Base-by-base conservation (phyloP, 2,113 vertebrate genomes). In the Mixornis gularis region DNA sequence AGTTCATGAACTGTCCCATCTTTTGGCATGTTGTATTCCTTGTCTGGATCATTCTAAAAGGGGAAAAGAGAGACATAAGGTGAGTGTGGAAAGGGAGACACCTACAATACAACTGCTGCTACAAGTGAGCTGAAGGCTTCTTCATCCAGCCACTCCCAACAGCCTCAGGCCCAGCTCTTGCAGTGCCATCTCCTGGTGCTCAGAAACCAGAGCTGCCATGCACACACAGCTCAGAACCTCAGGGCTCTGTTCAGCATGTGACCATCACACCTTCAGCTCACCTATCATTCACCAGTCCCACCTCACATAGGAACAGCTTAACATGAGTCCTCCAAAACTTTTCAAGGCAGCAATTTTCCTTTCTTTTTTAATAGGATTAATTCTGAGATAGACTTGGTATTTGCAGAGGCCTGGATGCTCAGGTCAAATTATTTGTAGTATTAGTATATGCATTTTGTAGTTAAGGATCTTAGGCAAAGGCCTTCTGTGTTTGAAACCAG, bases 1-100 rank as follows among this genome's bases (percentile, higher is more conserved):
- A 99, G 98, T 51, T 99, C 99, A 0, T 99, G 99, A 38, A 99
- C 99, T 0, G 99, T 99, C 46, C 99, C 99, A 6, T 99, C 99
- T 94, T 99, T 99, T 41, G 99, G 99, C 99, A 99, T 99, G 97
- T 99, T 99, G 96, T 99, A 99, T 55, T 99, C 99, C 79, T 99
- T 99, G 94, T 99, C 99, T 0, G 99, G 99, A 83, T 99, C 99
- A 12, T 99, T 99, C 99, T 99, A 91, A 32, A 40, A 77, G 81
- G 20, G 18, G 27, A 79, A 85, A 32, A 90, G 56, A 85, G 3
- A 94, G 13, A 93, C 38, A 34, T 0, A 52, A 51, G 17, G 17
- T 46, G 17, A 91, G n/a, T 51, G 27, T 1, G 2, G 13, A 51
- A 72, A 18, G 24, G 26, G 58, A 82, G 29, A 52, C 56, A 52